These are phyloP conservation scores for Scolanthus callimorphus DNA, from an alignment of 92 coral and sea anemone species.

Conservation along the genomic window DNA sequence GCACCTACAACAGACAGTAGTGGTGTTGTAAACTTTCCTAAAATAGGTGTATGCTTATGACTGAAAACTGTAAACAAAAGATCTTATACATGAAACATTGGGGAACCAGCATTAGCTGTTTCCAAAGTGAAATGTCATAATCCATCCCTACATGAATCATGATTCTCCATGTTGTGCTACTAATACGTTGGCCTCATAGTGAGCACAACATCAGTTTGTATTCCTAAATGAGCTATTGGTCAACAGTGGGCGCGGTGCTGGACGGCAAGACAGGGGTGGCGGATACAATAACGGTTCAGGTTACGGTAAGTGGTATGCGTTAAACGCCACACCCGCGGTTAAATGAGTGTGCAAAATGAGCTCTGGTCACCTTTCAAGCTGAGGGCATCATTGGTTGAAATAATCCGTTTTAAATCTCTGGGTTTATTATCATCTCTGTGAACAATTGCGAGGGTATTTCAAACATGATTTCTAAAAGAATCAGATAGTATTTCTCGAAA, in stretches of 20 bases:
- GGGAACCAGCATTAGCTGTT: too few species aligned
- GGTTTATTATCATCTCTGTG: too few species aligned
- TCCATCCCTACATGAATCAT: neutral
- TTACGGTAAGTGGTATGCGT: constrained; percentile 65
- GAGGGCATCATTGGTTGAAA: constrained; percentile 65
- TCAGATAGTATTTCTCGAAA: too few species aligned
- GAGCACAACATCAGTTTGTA: neutral
- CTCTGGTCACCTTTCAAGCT: constrained; percentile 71
- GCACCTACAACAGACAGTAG: too few species aligned
- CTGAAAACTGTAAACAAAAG: too few species aligned
- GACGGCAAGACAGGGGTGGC: constrained; percentile 61
- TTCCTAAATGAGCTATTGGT: constrained; percentile 59
- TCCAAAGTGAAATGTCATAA: neutral
- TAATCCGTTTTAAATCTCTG: too few species aligned
- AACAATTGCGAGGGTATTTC: too few species aligned
- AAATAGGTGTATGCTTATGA: too few species aligned
- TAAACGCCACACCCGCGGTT: constrained; percentile 1
- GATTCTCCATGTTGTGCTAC: constrained; percentile 20
- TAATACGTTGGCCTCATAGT: neutral
- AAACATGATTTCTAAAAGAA: too few species aligned
- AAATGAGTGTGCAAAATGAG: constrained; percentile 34
- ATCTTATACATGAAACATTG: too few species aligned
- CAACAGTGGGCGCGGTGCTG: constrained; percentile 77
- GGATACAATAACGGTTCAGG: constrained; percentile 75
- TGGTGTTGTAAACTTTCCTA: too few species aligned